phyloP scores from a whole-genome alignment of 2,113 vertebrate genomes.

The Muntiacus reevesi region DNA sequence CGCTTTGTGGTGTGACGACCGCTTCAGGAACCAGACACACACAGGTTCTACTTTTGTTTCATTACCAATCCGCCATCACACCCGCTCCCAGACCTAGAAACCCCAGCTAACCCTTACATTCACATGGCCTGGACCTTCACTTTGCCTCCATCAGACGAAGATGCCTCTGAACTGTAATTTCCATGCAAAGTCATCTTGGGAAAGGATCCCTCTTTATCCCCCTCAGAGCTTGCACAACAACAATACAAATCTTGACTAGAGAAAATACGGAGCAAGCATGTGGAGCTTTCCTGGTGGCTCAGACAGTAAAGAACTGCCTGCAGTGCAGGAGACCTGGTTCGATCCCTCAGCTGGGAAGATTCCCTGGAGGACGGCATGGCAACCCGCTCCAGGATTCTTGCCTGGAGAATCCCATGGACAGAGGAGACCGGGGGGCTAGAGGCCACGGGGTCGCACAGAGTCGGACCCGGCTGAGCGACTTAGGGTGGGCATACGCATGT shows the following conservation, averaged over 20 bases:
- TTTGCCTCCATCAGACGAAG: fast-evolving
- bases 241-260: fast-evolving
- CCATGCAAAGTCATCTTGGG: not conserved
- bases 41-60: not conserved
- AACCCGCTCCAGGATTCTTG: not conserved
- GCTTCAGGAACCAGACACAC: not conserved
- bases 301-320: not conserved
- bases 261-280: fast-evolving
- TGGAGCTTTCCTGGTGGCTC: not conserved
- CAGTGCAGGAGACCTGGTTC: not conserved
- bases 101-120: not conserved
- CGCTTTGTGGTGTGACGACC: not conserved
- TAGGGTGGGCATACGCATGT: fast-evolving
- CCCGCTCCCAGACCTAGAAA: not conserved
- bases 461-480: not conserved
- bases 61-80: not conserved
- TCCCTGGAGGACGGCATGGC: not conserved
- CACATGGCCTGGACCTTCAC: too few species aligned
- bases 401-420: not conserved
- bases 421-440: not conserved
- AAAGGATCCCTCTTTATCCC: fast-evolving
- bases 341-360: not conserved
- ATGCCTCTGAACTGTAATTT: fast-evolving
- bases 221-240: fast-evolving
- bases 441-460: fast-evolving